Evolutionary conservation across 2,888 invertebrate genomes (phyloP).

Genomic region (Drosophila suboccidentalis): DNA sequence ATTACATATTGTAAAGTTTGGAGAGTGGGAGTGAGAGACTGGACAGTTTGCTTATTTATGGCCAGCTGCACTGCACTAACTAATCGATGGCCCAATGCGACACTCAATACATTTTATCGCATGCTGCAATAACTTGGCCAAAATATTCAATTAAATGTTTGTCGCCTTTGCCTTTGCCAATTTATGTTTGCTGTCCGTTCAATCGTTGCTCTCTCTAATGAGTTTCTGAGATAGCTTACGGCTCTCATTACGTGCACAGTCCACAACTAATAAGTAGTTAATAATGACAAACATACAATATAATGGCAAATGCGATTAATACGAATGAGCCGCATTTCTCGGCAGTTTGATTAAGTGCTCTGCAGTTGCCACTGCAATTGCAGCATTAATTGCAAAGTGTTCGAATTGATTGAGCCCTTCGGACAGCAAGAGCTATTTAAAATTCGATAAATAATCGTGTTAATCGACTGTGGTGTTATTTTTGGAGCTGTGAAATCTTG

Average conservation of each 20-base stretch:
- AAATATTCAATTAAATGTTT: slow-evolving; percentile 77
- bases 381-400: slow-evolving; percentile 16
- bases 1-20: slow-evolving; percentile 62
- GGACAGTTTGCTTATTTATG: slow-evolving; percentile 67
- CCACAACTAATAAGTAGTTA: neutral
- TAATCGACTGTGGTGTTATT: neutral
- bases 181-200: slow-evolving; percentile 63
- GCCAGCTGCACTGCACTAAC: slow-evolving; percentile 56
- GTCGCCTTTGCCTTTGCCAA: slow-evolving; percentile 47
- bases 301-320: slow-evolving; percentile 24
- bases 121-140: slow-evolving; percentile 68
- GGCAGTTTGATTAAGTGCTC: slow-evolving; percentile 61
- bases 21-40: neutral
- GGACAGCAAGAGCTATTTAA: neutral
- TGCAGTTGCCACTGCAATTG: slow-evolving; percentile 9
- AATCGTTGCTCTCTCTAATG: slow-evolving; percentile 56
- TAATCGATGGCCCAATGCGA: slow-evolving; percentile 67
- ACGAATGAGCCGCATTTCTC: slow-evolving; percentile 11
- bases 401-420: neutral
- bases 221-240: slow-evolving; percentile 51
- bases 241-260: slow-evolving; percentile 16
- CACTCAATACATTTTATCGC: slow-evolving; percentile 65
- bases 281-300: slow-evolving; percentile 2
- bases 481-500: too few relatives aligned
- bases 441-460: neutral